Evolutionary conservation across 2,113 vertebrate genomes (phyloP), one percentile per base, ranked within the genome.

Genomic region (Lepus timidus): DNA sequence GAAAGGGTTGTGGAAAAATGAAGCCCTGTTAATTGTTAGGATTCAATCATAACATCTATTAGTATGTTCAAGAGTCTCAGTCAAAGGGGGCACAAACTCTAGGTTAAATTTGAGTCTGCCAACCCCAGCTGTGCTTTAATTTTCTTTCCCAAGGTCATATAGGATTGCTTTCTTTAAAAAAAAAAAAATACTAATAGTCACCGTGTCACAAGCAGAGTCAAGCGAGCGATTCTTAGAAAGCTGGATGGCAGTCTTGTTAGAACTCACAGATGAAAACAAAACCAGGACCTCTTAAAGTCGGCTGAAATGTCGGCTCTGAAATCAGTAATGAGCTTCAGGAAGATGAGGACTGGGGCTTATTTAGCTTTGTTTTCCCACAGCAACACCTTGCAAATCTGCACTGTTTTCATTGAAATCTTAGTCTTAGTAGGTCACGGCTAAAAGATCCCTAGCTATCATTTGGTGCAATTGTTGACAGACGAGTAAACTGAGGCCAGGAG

Each of bases 121-220:
- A 88, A 51, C 80, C 91, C 76, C 83, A 96, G 65, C 44, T 91
- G 44, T 51, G 31, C 80, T 96, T 85, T 87, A 61, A 90, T 96
- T 88, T 93, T 92, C 76, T 94, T 87, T 96, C 39, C 70, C 87
- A 92, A 78, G 55, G 89, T 91, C 78, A 85, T 23, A 84, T 1
- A 64, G 51, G 29, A 92, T 84, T 84, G 31, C 73, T 91, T 95
- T 85, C 22, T 55, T 74, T 23, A 31, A 14, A 85, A 82, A 78
- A 65, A 78, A 65, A 89, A 27, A 29, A n/a, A 79, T 33, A n/a
- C 31, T 61, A 93, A 11, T 23, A 86, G 75, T 70, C 49, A 49
- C 19, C 27, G 75, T 1, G 17, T 74, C 85, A 88, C 68, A 90
- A 39, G 92, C 33, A 95, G 55, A 92, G 51, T 51, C 33, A 87